These are phyloP conservation scores for Myocastor coypus DNA, from an alignment of 2,113 vertebrate species.

Conservation along the genomic window DNA sequence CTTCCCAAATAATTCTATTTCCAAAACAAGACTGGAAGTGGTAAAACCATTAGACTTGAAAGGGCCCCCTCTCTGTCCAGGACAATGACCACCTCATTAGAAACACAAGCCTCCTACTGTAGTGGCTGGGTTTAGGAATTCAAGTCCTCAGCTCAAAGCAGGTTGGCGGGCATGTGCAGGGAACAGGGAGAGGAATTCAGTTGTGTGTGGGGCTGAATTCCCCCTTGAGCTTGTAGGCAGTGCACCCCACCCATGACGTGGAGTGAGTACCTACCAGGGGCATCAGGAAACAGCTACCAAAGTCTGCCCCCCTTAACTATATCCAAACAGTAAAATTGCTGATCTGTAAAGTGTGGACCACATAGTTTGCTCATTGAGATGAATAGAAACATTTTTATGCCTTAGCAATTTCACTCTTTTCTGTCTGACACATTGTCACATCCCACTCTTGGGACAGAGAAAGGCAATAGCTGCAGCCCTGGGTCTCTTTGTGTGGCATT, in stretches of 20 bases:
- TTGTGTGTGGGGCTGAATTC: too few relatives aligned
- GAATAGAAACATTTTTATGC: not conserved
- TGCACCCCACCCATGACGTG: fast-evolving
- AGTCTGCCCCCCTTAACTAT: not conserved
- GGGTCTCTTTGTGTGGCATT: not conserved
- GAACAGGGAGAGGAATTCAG: fast-evolving
- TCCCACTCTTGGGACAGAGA: not conserved
- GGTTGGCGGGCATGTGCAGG: fast-evolving
- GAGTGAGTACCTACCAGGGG: not conserved
- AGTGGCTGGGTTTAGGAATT: not conserved
- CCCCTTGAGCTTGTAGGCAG: not conserved
- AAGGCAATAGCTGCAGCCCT: not conserved
- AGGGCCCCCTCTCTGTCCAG: not conserved
- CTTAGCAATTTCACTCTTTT: not conserved
- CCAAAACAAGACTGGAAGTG: not conserved
- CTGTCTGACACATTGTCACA: not conserved
- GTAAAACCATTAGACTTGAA: not conserved
- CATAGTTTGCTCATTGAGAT: not conserved
- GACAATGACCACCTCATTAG: not conserved
- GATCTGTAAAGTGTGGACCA: not conserved
- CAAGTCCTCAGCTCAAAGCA: not conserved
- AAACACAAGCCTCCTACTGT: not conserved
- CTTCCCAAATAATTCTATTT: not conserved
- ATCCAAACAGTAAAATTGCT: not conserved
- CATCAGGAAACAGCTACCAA: not conserved